These are phyloP conservation scores for Noctilio leporinus DNA, from an alignment of 2,113 vertebrate species.

Conservation along the genomic window DNA sequence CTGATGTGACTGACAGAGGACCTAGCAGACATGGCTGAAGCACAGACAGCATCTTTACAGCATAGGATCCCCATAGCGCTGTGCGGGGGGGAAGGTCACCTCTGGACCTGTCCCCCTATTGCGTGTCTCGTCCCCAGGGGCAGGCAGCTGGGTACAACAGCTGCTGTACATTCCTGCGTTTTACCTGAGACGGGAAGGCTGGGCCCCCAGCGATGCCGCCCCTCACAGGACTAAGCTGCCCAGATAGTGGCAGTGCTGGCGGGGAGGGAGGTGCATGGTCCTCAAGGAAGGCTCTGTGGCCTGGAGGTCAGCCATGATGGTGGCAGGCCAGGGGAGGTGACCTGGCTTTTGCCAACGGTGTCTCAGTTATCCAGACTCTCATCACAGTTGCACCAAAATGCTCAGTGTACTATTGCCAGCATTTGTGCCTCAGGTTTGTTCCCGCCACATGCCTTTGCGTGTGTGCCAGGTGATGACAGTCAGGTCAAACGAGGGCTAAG, in stretches of 20 bases:
- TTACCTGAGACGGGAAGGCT: too few species aligned
- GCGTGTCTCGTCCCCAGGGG: not conserved
- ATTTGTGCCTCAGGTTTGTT: not conserved
- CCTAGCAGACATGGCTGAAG: not conserved
- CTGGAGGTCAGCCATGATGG: not conserved
- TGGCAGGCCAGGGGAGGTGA: fast-evolving
- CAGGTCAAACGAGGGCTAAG: fast-evolving
- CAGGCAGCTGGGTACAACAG: not conserved
- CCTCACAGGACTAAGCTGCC: not conserved
- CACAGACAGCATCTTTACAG: not conserved
- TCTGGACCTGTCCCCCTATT: fast-evolving
- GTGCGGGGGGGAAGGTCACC: too few species aligned
- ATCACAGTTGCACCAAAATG: not conserved
- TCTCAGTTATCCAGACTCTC: fast-evolving
- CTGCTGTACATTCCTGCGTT: fast-evolving
- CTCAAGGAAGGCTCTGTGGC: not conserved
- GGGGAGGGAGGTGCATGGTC: not conserved
- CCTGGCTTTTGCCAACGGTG: fast-evolving
- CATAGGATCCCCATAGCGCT: not conserved
- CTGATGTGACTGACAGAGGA: not conserved
- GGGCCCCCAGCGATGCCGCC: fast-evolving
- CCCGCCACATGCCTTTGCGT: not conserved
- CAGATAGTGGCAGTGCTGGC: not conserved
- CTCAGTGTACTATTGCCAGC: fast-evolving
- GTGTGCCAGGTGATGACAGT: not conserved